These are phyloP conservation scores for Lycodopsis pacificus DNA, from an alignment of 2,797 vertebrate species.

Conservation along the genomic window DNA sequence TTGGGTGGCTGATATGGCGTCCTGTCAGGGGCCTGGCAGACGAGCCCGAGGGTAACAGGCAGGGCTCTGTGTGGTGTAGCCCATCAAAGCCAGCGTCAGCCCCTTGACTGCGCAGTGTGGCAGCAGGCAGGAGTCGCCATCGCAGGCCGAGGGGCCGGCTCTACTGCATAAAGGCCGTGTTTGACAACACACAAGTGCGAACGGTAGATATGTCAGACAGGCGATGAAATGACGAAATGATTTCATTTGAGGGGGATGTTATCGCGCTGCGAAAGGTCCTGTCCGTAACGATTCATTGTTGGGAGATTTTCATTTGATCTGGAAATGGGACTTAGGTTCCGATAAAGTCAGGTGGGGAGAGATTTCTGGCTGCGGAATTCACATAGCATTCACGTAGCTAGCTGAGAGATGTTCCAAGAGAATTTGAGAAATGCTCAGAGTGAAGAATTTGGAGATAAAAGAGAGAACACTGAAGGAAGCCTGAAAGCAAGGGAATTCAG, in stretches of 20 bases:
- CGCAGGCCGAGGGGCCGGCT: neutral
- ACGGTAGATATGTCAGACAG: constrained; percentile 61
- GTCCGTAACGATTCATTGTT: constrained; percentile 68
- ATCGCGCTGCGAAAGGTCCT: constrained; percentile 66
- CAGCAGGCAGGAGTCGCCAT: constrained; percentile 21
- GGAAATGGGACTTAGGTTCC: constrained; percentile 42
- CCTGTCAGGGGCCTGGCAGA: constrained; percentile 51
- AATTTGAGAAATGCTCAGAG: constrained; percentile 49
- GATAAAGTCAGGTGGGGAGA: constrained; percentile 65
- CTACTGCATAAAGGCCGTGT: constrained; percentile 25
- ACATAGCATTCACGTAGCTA: constrained; percentile 23
- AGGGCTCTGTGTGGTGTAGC: constrained; percentile 53
- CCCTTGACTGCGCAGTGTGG: constrained; percentile 18
- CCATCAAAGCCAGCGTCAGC: constrained; percentile 62
- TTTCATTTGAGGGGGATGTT: constrained; percentile 50
- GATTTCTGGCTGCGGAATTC: constrained; percentile 62
- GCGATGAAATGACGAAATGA: constrained; percentile 66
- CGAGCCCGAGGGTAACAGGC: constrained; percentile 48
- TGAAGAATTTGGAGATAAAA: constrained; percentile 70
- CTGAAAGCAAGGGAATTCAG: constrained; percentile 51
- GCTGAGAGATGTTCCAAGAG: constrained; percentile 42
- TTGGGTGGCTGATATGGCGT: constrained; percentile 63
- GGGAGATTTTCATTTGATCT: constrained; percentile 70
- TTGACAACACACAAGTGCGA: constrained; percentile 66
- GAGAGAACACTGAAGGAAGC: constrained; percentile 52